A percentile compares a stretch with the other conserved stretches of the same genome.
These are phyloP conservation scores for Dromaius novaehollandiae DNA, from an alignment of 2,113 vertebrate species.

Conservation along the genomic window DNA sequence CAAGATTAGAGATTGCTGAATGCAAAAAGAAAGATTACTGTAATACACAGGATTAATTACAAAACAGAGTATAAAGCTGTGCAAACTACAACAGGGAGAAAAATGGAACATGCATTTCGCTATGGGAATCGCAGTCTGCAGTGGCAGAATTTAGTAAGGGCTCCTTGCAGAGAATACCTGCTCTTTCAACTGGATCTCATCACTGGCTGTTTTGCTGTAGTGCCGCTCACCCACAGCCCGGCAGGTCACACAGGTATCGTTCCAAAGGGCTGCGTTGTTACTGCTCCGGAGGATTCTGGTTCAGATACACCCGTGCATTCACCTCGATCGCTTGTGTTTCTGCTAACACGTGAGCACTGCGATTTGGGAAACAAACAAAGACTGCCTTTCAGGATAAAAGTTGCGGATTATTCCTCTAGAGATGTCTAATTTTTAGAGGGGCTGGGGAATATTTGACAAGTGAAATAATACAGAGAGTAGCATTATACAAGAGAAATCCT, in stretches of 20 bases:
- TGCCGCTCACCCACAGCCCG: neutral
- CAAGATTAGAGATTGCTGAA: neutral
- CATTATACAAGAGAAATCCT: constrained; percentile 7
- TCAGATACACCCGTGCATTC: too few relatives aligned
- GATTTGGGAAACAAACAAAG: neutral
- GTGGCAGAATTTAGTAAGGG: neutral
- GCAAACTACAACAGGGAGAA: neutral
- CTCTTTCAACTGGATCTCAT: neutral
- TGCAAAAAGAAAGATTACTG: neutral
- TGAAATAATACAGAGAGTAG: neutral
- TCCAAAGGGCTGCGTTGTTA: neutral
- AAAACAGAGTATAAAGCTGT: neutral
- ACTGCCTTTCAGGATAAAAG: neutral
- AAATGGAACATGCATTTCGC: neutral
- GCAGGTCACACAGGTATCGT: neutral
- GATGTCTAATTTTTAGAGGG: neutral
- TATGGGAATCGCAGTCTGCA: neutral
- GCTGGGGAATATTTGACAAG: neutral
- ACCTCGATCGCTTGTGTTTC: neutral
- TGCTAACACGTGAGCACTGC: neutral
- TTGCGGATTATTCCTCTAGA: neutral
- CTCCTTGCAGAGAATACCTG: neutral
- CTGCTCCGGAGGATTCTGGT: too few relatives aligned
- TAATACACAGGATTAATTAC: neutral
- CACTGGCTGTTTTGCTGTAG: neutral